These are phyloP conservation scores for Enteromius mattozi DNA, from an alignment of 2,797 vertebrate species.

Conservation along the genomic window DNA sequence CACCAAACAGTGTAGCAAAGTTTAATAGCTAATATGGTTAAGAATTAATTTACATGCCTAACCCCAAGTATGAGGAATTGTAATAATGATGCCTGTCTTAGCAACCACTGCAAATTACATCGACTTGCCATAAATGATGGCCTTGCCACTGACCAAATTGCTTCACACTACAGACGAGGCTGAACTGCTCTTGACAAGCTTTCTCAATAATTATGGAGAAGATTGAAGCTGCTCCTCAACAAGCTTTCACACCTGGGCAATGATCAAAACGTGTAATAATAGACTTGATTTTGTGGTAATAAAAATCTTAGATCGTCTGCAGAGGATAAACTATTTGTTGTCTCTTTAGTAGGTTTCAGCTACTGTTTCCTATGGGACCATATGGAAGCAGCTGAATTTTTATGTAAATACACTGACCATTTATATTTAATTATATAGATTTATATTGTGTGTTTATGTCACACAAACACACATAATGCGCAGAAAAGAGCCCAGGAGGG, in stretches of 20 bases:
- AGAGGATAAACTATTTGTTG: neutral
- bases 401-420: neutral
- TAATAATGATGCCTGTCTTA: neutral
- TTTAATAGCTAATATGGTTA: neutral
- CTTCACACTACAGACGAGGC: neutral
- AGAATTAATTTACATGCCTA: neutral
- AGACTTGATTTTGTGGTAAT: neutral
- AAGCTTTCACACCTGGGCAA: neutral
- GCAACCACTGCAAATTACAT: neutral
- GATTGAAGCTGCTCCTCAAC: neutral
- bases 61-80: neutral
- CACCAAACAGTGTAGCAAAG: neutral
- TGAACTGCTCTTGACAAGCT: neutral
- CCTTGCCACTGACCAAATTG: neutral
- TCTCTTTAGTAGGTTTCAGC: neutral
- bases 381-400: conserved; percentile 11
- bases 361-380: neutral
- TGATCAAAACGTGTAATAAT: neutral
- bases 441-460: conserved; percentile 6
- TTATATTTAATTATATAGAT: no score
- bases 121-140: neutral
- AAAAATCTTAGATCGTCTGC: neutral
- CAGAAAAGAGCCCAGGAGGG: neutral
- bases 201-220: neutral
- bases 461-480: neutral